phyloP scores from a whole-genome alignment of 1,140 invertebrate genomes.

The Ridgeia piscesae region DNA sequence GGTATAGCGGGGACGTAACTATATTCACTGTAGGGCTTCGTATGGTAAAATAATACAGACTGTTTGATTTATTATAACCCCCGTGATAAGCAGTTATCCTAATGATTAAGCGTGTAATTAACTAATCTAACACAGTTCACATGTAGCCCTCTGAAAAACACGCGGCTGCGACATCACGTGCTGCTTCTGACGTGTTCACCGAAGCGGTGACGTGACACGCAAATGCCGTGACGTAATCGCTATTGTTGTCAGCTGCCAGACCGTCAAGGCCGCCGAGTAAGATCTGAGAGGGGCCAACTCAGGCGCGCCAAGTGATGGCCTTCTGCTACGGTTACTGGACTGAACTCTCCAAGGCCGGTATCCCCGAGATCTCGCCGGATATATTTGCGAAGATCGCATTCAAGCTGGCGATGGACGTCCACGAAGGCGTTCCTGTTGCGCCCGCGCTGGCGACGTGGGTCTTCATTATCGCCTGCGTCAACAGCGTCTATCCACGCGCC shows the following conservation, averaged over 20 bases:
- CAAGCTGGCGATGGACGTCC: not conserved
- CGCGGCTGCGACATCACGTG: not conserved
- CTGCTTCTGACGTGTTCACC: not conserved
- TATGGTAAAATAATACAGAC: no score
- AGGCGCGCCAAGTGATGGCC: not conserved
- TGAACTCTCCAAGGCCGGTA: not conserved
- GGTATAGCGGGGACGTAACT: no score
- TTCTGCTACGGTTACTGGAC: not conserved
- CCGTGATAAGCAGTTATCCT: no score
- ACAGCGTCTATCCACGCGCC: not conserved
- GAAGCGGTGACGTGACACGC: not conserved
- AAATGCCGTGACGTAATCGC: not conserved
- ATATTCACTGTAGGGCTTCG: no score
- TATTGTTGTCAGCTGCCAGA: not conserved
- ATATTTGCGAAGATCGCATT: not conserved
- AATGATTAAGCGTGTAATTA: no score
- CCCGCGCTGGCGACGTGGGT: not conserved
- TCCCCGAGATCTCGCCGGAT: not conserved
- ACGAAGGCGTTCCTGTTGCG: not conserved
- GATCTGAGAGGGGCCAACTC: not conserved
- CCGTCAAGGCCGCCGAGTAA: not conserved
- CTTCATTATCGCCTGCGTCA: not conserved
- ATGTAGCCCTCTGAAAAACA: not conserved
- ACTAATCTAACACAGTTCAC: no score
- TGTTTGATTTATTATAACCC: no score